Base-by-base conservation (phyloP, 2,797 vertebrate genomes). In the Malurus splendens region DNA sequence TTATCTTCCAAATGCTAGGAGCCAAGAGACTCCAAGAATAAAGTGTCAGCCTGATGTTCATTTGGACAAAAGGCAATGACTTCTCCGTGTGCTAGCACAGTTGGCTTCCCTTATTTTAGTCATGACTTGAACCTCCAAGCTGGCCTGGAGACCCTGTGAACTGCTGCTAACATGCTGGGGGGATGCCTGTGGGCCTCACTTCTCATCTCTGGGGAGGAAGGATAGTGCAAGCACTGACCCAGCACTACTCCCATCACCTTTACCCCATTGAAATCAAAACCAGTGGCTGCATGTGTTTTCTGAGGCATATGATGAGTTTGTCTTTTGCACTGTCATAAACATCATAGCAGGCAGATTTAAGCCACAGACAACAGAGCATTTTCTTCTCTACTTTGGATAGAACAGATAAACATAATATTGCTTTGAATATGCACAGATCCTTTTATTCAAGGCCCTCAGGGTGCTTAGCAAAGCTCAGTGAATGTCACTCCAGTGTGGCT, bases 1-100 rank as follows among this genome's bases (percentile, higher is more conserved):
- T 83, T 89, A 91, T 94, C 93, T 87, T 92, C 51, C 44, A 87
- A 94, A 90, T 78, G n/a, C 39, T 70, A 57, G 50, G 74, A 91
- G 75, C 78, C 66, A 92, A 91, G 36, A 88, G 48, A 66, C 56
- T 79, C n/a, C 22, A 73, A 77, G 51, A 66, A 90, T 33, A 86
- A 93, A 93, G 76, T 32, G 39, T 83, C 82, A 87, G 73, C 27
- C 38, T 60, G 14, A 82, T 61, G 27, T 39, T 81, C 55, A 13
- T 74, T 80, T 78, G 76, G 75, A 88, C 54, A 85, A 72, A 86
- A 94, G 74, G n/a, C 47, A 74, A 27, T 62, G 17, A 44, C 27
- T 74, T 81, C 24, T 64, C 60, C 19, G 7, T 32, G 8, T 23
- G 51, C 28, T 76, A 68, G 42, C 12, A 25, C 25, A n/a, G 18